Evolutionary conservation across 2,888 invertebrate genomes (phyloP), one percentile per base, ranked within the genome.

Genomic region (Netelia melanura): DNA sequence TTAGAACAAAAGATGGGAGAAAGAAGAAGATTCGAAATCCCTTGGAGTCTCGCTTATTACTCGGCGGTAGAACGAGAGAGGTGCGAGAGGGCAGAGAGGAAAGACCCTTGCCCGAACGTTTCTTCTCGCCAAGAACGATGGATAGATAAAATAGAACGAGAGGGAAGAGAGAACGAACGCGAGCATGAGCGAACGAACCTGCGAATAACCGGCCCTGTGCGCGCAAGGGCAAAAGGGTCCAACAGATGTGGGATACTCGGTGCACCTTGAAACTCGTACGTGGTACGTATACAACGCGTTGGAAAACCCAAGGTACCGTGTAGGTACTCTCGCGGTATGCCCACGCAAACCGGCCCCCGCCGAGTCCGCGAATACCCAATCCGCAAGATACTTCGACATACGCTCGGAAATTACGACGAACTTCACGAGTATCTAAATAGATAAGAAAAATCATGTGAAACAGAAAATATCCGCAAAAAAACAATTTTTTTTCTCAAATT

Each of bases 281-380:
- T 38, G 64, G 10, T 64, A 62, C 25, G 43, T 25, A 30, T 30
- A 78, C 43, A 71, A 64, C 71, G 83, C 78, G 88, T 85, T 86
- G 89, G 84, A 87, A 89, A 91, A 89, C 91, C 30, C 79, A 89
- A 90, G 91, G 91, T 91, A 90, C 90, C 88, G 89, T 87, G 77
- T 58, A 54, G 90, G 87, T 62, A 30, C 38, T 11, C 25, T 9
- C 30, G 21, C 17, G n/a, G 64, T 65, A 17, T 65, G 86, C 91
- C 91, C 92, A 91, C 91, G 91, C 92, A 91, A 91, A 90, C 89
- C 88, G 89, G 91, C 90, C 91, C 84, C 89, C 87, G 87, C 88
- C 87, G 75, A 62, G 71, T 75, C 48, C 77, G 76, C 81, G 76
- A 64, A 87, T 84, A 77, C 86, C 85, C 83, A 64, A 61, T 88